Conservation (phyloP, 2,113 vertebrate genomes). For the Tragelaphus imberbis region DNA sequence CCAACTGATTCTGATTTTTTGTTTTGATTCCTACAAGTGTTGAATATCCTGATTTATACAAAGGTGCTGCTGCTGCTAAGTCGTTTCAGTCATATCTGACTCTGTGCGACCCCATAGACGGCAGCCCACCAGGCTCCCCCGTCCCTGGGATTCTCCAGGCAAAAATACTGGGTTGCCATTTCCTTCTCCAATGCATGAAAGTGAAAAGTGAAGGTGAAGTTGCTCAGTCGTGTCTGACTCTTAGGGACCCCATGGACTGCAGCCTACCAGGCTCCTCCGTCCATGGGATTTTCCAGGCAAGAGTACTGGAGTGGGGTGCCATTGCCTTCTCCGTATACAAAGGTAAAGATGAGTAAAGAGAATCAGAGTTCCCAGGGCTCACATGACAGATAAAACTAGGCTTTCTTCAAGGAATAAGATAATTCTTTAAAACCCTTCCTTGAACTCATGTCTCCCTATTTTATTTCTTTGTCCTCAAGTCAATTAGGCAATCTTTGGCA, state of each 20-base stretch:
- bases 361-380: background rate
- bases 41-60: background rate
- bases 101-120: too few relatives aligned
- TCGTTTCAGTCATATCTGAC: too few relatives aligned
- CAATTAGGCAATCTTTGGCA: background rate
- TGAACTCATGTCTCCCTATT: background rate
- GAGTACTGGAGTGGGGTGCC: too few relatives aligned
- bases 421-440: background rate
- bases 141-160: too few relatives aligned
- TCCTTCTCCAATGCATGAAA: too few relatives aligned
- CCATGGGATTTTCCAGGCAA: too few relatives aligned
- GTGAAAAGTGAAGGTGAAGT: too few relatives aligned
- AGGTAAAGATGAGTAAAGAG: background rate
- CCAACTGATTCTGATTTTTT: background rate
- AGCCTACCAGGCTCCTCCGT: too few relatives aligned
- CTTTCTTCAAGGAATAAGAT: background rate
- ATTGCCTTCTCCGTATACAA: background rate
- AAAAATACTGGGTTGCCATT: too few relatives aligned
- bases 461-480: background rate
- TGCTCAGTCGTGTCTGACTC: too few relatives aligned
- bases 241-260: too few relatives aligned
- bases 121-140: too few relatives aligned
- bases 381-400: background rate
- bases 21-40: conserved; percentile 21
- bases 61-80: background rate